Conservation (phyloP, 2,113 vertebrate species). For the Ascaphus truei region DNA sequence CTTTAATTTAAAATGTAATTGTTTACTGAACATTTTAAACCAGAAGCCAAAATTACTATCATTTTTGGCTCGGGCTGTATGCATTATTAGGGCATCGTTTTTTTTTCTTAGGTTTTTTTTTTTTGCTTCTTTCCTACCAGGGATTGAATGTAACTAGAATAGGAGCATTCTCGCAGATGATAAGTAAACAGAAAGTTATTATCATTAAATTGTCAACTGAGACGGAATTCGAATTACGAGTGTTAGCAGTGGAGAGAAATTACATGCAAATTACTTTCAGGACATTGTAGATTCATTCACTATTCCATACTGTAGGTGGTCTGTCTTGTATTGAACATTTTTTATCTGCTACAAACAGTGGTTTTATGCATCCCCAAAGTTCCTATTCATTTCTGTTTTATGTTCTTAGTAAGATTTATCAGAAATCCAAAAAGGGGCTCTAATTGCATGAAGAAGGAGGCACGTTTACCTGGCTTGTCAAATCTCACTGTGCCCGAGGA, state of each 20-base stretch:
- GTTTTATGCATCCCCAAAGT: no score
- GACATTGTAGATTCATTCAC: not conserved
- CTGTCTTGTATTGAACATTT: no score
- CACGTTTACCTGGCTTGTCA: no score
- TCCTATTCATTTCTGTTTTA: no score
- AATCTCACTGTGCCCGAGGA: no score
- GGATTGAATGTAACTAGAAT: constrained; percentile 38
- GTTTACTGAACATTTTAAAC: constrained; percentile 49
- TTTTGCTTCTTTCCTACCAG: not conserved
- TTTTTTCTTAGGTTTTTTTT: constrained; percentile 15
- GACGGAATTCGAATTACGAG: constrained; percentile 41
- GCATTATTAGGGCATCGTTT: constrained; percentile 34
- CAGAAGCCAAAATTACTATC: constrained; percentile 46
- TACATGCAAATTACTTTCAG: constrained; percentile 37
- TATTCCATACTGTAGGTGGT: no score
- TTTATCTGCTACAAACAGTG: no score
- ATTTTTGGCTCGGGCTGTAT: constrained; percentile 43
- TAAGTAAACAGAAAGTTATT: constrained; percentile 50
- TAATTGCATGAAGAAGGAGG: no score
- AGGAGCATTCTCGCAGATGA: constrained; percentile 29
- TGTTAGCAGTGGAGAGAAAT: constrained; percentile 37
- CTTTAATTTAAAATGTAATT: constrained; percentile 54
- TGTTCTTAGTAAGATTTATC: no score
- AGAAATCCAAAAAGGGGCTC: no score
- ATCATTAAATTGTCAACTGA: constrained; percentile 55